A percentile compares a stretch with the other conserved stretches of the same genome.
Evolutionary conservation across 2,797 vertebrate genomes (phyloP).

Genomic region (Alfaro cultratus): DNA sequence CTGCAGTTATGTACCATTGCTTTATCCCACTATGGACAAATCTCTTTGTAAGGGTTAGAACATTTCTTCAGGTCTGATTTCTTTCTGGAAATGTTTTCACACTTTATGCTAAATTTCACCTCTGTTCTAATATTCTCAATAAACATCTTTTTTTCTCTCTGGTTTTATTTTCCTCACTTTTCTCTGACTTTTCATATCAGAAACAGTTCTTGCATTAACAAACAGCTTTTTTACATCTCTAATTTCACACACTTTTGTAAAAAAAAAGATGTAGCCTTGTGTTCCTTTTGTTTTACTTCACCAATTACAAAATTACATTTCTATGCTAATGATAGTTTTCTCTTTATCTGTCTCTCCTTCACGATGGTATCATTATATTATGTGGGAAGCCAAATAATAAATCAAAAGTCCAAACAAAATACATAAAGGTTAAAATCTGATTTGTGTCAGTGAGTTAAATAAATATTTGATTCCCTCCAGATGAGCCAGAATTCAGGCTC

Average conservation of each 20-base stretch:
- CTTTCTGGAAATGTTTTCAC: conserved; percentile 14
- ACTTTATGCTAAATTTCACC: conserved; percentile 40
- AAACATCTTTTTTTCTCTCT: conserved; percentile 45
- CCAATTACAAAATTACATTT: neutral
- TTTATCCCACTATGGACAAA: conserved; percentile 12
- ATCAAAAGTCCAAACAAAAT: neutral
- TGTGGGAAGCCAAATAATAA: neutral
- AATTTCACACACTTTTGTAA: neutral
- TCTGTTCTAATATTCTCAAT: conserved; percentile 52
- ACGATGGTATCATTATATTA: neutral
- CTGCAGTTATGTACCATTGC: conserved; percentile 26
- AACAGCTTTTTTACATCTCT: neutral
- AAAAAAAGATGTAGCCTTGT: neutral
- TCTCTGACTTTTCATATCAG: conserved; percentile 35
- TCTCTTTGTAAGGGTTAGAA: neutral
- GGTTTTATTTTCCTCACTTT: conserved; percentile 33
- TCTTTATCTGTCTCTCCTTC: neutral
- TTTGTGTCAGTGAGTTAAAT: neutral
- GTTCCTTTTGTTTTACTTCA: neutral
- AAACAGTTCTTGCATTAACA: neutral
- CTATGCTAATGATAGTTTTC: neutral
- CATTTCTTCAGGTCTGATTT: neutral
- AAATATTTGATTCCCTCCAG: neutral
- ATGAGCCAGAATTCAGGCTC: neutral
- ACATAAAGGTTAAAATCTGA: neutral